Evolutionary conservation across 1,140 invertebrate genomes (phyloP).

Genomic region (Brevipalpus yothersi): DNA sequence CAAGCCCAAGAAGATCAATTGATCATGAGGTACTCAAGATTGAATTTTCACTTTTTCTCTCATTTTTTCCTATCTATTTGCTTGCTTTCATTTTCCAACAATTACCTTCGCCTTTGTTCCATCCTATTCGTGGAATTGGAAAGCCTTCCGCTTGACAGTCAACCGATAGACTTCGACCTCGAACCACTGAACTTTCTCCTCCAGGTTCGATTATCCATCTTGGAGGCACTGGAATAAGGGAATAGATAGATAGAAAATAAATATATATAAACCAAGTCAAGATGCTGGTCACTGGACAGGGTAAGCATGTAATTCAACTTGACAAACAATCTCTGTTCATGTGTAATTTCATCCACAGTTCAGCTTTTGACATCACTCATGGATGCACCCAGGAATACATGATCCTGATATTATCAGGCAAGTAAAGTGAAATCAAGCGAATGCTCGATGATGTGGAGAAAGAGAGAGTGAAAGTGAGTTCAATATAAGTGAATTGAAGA

Average conservation of each 20-base stretch:
- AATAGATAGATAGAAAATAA: background rate
- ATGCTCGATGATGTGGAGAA: too few species aligned
- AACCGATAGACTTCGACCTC: conserved; percentile 17
- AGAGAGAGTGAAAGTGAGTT: too few species aligned
- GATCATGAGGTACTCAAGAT: too few species aligned
- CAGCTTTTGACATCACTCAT: background rate
- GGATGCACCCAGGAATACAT: background rate
- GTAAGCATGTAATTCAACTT: background rate
- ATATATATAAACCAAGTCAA: background rate
- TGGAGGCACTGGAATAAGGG: conserved; percentile 20
- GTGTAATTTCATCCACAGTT: background rate
- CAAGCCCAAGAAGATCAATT: too few species aligned
- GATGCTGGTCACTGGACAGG: background rate
- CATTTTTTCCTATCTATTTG: too few species aligned
- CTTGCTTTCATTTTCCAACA: background rate
- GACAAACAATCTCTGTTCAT: background rate
- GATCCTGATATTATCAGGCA: too few species aligned
- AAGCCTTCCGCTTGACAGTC: conserved; percentile 23
- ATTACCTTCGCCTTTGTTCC: conserved; percentile 19
- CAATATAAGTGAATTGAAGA: too few species aligned
- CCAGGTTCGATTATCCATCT: conserved; percentile 22
- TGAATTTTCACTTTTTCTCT: too few species aligned
- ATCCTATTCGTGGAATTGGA: conserved; percentile 20
- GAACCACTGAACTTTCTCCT: conserved; percentile 20
- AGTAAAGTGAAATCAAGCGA: too few species aligned